These are phyloP conservation scores for Axea sp. DNA, from an alignment of 2,888 invertebrate genomes.

Conservation along the genomic window DNA sequence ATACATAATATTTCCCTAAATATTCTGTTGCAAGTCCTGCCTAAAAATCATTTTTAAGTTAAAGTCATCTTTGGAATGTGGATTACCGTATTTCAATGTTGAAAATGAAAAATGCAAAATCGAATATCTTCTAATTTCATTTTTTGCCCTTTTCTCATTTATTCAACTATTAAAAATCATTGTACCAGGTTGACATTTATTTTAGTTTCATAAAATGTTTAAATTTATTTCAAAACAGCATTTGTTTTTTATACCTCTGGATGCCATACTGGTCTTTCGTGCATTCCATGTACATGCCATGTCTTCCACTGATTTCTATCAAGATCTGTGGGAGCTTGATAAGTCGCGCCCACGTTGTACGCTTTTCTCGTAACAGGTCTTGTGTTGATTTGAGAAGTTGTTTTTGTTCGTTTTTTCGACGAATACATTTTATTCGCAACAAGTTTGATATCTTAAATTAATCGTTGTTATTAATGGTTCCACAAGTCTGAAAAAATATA, in stretches of 20 bases:
- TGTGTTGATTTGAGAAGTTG: slow-evolving; percentile 70
- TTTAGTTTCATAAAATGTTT: not conserved
- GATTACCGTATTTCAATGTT: too few relatives aligned
- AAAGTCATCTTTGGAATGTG: too few relatives aligned
- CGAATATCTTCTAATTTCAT: too few relatives aligned
- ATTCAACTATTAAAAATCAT: too few relatives aligned
- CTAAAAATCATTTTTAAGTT: slow-evolving; percentile 46
- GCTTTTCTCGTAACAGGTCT: slow-evolving; percentile 75
- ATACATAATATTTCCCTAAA: slow-evolving; percentile 70
- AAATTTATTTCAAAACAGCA: not conserved
- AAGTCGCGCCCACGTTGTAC: slow-evolving; percentile 74
- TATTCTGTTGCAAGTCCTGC: slow-evolving; percentile 73
- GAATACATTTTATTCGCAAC: too few relatives aligned
- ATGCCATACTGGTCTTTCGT: slow-evolving; percentile 76
- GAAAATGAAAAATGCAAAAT: too few relatives aligned
- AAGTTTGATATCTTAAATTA: too few relatives aligned
- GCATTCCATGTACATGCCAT: slow-evolving; percentile 77
- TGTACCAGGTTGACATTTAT: too few relatives aligned
- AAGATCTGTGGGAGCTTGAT: slow-evolving; percentile 71
- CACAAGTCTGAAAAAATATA: too few relatives aligned
- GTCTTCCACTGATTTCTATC: slow-evolving; percentile 74
- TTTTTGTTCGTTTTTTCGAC: slow-evolving; percentile 13
- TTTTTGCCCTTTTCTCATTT: too few relatives aligned
- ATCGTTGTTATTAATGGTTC: too few relatives aligned
- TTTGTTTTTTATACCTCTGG: slow-evolving; percentile 66